A percentile compares a stretch with the other conserved stretches of the same genome.
Evolutionary conservation across 2,113 vertebrate species (phyloP).

Genomic region (Pelecanus crispus): DNA sequence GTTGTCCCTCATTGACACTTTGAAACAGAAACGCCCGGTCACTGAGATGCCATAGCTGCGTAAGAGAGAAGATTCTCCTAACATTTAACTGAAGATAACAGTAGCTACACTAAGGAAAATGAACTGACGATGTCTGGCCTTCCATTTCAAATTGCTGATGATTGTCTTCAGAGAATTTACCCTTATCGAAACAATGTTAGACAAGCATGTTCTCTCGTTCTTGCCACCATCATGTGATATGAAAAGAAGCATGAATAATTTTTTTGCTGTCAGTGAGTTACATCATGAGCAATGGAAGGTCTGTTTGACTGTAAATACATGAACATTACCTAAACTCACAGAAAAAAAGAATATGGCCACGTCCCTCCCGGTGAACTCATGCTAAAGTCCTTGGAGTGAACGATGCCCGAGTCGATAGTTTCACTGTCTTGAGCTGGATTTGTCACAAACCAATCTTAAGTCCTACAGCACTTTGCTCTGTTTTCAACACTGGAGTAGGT

Average conservation of each 20-base stretch:
- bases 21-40: conserved; percentile 94
- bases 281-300: conserved; percentile 71
- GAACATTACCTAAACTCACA: conserved; percentile 48
- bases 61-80: not conserved
- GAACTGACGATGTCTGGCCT: conserved; percentile 40
- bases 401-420: not conserved
- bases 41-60: conserved; percentile 82
- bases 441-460: conserved; percentile 36
- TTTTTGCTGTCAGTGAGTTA: conserved; percentile 71
- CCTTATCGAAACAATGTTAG: conserved; percentile 66
- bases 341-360: conserved; percentile 31
- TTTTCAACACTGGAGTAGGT: conserved; percentile 50
- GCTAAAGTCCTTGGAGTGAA: conserved; percentile 43
- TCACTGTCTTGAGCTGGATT: conserved; percentile 44
- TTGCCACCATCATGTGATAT: conserved; percentile 73
- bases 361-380: conserved; percentile 30
- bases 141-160: conserved; percentile 62
- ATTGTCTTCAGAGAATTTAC: conserved; percentile 72
- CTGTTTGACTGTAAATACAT: conserved; percentile 75
- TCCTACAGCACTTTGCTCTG: conserved; percentile 36
- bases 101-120: conserved; percentile 17
- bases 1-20: conserved; percentile 98
- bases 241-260: conserved; percentile 83
- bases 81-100: not conserved
- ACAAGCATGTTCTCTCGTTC: conserved; percentile 80